These are phyloP conservation scores for Chesias legatella DNA, from an alignment of 2,888 invertebrate genomes.

Conservation along the genomic window DNA sequence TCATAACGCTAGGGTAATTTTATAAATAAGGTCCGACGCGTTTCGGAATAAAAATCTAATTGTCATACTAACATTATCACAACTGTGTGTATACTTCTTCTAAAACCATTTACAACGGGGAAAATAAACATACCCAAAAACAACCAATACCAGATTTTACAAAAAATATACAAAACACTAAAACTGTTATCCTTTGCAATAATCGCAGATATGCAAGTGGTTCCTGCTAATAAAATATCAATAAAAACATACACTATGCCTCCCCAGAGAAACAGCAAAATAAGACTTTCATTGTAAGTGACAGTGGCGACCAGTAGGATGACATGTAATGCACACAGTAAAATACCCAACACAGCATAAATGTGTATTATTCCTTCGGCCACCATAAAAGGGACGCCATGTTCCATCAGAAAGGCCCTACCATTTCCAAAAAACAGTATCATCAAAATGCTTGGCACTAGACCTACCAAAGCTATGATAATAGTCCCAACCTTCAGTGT, in stretches of 20 bases:
- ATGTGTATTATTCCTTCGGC: conserved; percentile 34
- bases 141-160: conserved; percentile 41
- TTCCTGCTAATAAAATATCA: conserved; percentile 34
- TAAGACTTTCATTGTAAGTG: conserved; percentile 44
- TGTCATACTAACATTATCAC: conserved; percentile 37
- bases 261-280: conserved; percentile 51
- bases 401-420: conserved; percentile 23
- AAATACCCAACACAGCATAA: conserved; percentile 42
- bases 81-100: conserved; percentile 52
- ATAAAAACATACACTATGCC: conserved; percentile 37
- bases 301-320: conserved; percentile 43
- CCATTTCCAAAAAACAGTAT: conserved; percentile 33
- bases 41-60: too few relatives aligned
- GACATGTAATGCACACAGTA: conserved; percentile 37
- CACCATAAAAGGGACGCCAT: conserved; percentile 23
- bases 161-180: conserved; percentile 26
- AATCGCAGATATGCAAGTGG: conserved; percentile 29
- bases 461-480: conserved; percentile 41
- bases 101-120: conserved; percentile 53
- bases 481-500: conserved; percentile 46
- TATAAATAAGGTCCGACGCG: too few relatives aligned
- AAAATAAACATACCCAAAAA: conserved; percentile 39
- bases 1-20: too few relatives aligned
- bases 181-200: conserved; percentile 10
- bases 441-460: conserved; percentile 37